These are phyloP conservation scores for Butorides virescens DNA, from an alignment of 2,113 vertebrate species.

Conservation along the genomic window DNA sequence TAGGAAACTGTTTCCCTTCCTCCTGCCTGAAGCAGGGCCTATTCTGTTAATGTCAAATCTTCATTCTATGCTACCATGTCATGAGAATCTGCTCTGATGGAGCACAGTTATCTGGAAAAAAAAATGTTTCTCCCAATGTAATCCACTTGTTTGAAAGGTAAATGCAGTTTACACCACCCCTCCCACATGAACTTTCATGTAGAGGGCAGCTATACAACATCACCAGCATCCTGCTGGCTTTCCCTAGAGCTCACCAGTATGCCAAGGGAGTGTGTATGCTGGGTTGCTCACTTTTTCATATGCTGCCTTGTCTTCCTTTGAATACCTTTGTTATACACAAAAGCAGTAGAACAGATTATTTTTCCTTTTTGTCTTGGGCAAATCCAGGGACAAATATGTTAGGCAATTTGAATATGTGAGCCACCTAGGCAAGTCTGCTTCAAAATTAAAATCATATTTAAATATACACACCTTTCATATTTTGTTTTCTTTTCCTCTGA, in stretches of 20 bases:
- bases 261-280: neutral
- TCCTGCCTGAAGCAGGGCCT: neutral
- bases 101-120: neutral
- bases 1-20: neutral
- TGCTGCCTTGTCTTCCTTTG: neutral
- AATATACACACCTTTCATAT: neutral
- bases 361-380: neutral
- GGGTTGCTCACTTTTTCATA: neutral
- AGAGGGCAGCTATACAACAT: neutral
- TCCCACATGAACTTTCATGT: neutral
- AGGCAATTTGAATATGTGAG: neutral
- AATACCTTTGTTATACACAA: neutral
- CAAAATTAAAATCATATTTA: neutral
- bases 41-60: neutral
- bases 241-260: neutral
- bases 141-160: neutral
- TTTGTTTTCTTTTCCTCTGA: neutral
- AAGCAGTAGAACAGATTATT: neutral
- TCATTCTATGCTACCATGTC: neutral
- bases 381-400: neutral
- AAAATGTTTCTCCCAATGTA: neutral
- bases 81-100: neutral
- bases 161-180: neutral
- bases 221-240: neutral
- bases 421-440: neutral